Evolutionary conservation across 2,797 vertebrate species (phyloP), one percentile per base, ranked within the genome.

Genomic region (Brachyrhaphis roseni): DNA sequence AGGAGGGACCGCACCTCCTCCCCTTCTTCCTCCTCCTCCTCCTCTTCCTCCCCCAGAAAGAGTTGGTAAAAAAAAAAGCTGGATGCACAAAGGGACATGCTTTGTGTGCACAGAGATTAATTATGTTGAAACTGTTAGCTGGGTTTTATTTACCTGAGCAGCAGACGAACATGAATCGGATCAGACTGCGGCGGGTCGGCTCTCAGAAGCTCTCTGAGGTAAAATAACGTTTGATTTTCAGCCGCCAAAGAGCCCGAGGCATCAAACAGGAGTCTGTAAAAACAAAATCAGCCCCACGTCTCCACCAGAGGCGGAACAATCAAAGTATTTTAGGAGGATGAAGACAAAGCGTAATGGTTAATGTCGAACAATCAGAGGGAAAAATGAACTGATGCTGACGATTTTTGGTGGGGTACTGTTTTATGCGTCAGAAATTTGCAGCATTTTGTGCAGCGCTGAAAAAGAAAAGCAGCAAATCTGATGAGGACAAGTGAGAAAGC

Each of bases 1-100:
- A 98, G 97, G 94, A 97, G 95, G 95, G 95, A 96, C 96, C 94
- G 90, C 93, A 91, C 93, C 83, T 47, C 84, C 81, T 78, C 79
- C 78, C 4, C 73, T 57, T 79, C 75, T 51, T 1, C 86, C 74
- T 20, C 82, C 75, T 76, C 78, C 81, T 77, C 76, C 70, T 83
- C 78, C 82, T 20, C 53, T 53, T 78, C 75, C 82, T 82, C 79
- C 53, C 80, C 64, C 68, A 62, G 49, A 87, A 36, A 82, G 53
- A 80, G 34, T 75, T 41, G 49, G 77, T 55, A 66, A 78, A 43
- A 74, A 57, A 70, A 68, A 26, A 43, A 68, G 36, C 85, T 75
- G 77, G 28, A 74, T 76, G 80, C 74, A 74, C 70, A 41, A 74
- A 75, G 79, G 81, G 84, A 81, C 66, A 18, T 1, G 70, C 23